Evolutionary conservation across 2,113 vertebrate genomes (phyloP), one percentile per base, ranked within the genome.

Genomic region (Chinchilla lanigera): DNA sequence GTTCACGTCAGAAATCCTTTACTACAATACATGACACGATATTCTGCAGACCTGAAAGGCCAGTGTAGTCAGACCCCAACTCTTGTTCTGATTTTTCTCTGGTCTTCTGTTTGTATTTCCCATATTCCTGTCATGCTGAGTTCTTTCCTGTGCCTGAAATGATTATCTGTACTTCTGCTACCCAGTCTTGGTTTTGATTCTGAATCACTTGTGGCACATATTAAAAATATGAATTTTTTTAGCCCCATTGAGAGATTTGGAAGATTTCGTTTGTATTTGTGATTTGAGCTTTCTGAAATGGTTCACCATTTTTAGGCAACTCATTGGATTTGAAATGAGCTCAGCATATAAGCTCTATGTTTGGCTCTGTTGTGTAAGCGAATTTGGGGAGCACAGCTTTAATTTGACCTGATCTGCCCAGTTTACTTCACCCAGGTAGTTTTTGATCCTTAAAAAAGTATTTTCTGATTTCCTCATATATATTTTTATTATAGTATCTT

Each of bases 41-140:
- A 5, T 78, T 92, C 26, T 60, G 7, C 73, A 60, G 71, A 22
- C 89, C 50, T 94, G 89, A 89, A 92, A 86, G 47, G 12, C 86
- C 5, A 41, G 16, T 41, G 87, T 85, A 82, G 50, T 69, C 44
- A 38, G 35, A 14, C n/a, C n/a, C 30, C n/a, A 94, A 30, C 26
- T 75, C 17, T 78, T 78, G 17, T 85, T 92, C 80, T 90, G n/a
- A 80, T 89, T 94, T 85, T 41, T 69, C 30, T 94, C 63, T 94
- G 28, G 69, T 91, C n/a, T 61, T 67, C 56, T 92, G 30, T 71
- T 61, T 86, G 41, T 58, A 33, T 94, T 91, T 92, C 33, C 67
- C 6, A 41, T 7, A 41, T 35, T 89, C 2, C 10, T 35, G 22
- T n/a, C 19, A 22, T 9, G 28, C 17, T 69, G 30, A 89, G 14